Evolutionary conservation across 1,140 invertebrate genomes (phyloP).

Genomic region (Drosophila tristis): DNA sequence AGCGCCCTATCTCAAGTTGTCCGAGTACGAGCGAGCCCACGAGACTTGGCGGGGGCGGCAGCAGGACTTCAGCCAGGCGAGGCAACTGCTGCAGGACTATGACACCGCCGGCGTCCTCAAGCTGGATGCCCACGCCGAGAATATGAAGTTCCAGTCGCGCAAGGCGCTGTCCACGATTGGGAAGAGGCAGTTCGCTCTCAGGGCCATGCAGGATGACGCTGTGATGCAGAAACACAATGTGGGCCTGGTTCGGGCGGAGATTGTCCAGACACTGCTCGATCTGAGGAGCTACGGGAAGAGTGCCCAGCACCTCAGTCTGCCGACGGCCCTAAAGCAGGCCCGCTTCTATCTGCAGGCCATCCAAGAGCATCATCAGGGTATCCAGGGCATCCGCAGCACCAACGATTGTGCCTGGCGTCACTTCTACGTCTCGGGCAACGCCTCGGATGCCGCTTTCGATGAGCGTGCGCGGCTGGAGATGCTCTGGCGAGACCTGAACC

Average conservation of each 20-base stretch:
- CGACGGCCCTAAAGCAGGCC: slow-evolving; percentile 75
- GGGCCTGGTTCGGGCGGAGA: slow-evolving; percentile 39
- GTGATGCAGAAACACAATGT: slow-evolving; percentile 40
- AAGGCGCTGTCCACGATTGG: slow-evolving; percentile 62
- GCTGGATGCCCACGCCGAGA: slow-evolving; percentile 74
- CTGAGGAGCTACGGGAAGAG: slow-evolving; percentile 70
- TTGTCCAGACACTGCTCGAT: slow-evolving; percentile 58
- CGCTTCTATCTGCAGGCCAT: slow-evolving; percentile 73
- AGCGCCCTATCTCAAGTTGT: slow-evolving; percentile 88
- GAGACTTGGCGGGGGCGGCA: slow-evolving; percentile 76
- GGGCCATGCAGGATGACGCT: slow-evolving; percentile 57
- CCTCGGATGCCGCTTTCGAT: slow-evolving; percentile 77
- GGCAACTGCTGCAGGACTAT: slow-evolving; percentile 61
- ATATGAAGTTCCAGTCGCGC: slow-evolving; percentile 70
- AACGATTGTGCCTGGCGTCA: slow-evolving; percentile 72
- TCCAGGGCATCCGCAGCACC: slow-evolving; percentile 61
- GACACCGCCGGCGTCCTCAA: slow-evolving; percentile 64
- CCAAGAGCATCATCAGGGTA: slow-evolving; percentile 58
- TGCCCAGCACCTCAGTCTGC: slow-evolving; percentile 74
- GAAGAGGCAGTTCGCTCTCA: slow-evolving; percentile 55
- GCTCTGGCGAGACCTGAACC: slow-evolving; percentile 74
- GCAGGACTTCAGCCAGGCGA: slow-evolving; percentile 82
- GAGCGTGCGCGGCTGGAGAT: slow-evolving; percentile 77
- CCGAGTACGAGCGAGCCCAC: slow-evolving; percentile 81
- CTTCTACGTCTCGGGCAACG: slow-evolving; percentile 74